Evolutionary conservation across 2,797 vertebrate genomes (phyloP).

Genomic region (Pristis pectinata): DNA sequence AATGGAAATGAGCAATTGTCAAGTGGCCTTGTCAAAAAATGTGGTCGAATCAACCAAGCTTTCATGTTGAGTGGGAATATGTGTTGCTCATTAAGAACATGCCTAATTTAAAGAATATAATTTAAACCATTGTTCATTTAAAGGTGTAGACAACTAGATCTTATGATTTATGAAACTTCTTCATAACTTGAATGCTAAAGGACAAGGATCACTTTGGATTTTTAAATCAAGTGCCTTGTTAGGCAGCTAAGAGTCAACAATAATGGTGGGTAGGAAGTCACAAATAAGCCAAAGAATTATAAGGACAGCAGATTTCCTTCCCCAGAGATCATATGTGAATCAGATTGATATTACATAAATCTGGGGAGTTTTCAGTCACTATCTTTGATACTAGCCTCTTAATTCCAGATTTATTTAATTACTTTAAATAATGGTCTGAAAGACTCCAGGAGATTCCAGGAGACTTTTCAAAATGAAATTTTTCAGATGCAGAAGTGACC

Average conservation of each 20-base stretch:
- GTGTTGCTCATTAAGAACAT: not conserved
- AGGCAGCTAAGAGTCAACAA: too few species aligned
- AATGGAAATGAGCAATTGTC: constrained; percentile 25
- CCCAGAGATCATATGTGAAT: too few species aligned
- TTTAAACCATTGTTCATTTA: not conserved
- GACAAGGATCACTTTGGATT: not conserved
- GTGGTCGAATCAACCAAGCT: not conserved
- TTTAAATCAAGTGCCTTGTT: too few species aligned
- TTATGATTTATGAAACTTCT: not conserved
- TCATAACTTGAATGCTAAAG: not conserved
- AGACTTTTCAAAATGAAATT: not conserved
- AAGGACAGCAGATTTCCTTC: too few species aligned
- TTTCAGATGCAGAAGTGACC: not conserved
- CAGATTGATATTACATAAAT: too few species aligned
- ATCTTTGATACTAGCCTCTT: too few species aligned
- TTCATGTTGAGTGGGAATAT: not conserved
- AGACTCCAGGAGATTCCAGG: not conserved
- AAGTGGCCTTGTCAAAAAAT: constrained; percentile 19
- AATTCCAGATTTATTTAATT: too few species aligned
- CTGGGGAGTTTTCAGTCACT: too few species aligned
- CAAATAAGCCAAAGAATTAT: too few species aligned
- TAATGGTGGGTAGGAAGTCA: too few species aligned
- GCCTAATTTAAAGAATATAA: not conserved
- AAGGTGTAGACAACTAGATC: not conserved
- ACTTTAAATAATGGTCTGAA: too few species aligned